Conservation (phyloP, 2,113 vertebrate genomes). For the Chroicocephalus ridibundus region DNA sequence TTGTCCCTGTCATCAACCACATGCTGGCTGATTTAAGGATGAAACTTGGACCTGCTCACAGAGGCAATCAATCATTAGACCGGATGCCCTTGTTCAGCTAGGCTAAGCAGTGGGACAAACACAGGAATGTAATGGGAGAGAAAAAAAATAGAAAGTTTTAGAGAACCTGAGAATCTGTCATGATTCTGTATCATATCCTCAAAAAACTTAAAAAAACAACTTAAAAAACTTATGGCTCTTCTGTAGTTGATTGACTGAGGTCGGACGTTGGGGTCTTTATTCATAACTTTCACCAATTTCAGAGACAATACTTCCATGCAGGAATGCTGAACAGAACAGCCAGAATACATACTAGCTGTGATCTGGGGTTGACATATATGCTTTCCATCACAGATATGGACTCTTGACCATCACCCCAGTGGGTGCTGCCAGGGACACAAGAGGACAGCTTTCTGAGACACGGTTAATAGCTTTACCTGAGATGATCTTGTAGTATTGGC, state of each 20-base stretch:
- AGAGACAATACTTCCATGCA: background rate
- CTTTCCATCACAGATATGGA: background rate
- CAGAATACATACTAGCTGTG: background rate
- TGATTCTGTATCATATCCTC: background rate
- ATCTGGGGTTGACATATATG: background rate
- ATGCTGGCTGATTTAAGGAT: conserved; percentile 35
- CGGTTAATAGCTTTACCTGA: background rate
- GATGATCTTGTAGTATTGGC: background rate
- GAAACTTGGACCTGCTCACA: background rate
- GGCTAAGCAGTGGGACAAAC: background rate
- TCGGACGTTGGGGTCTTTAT: background rate
- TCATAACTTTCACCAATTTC: background rate
- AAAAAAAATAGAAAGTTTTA: background rate
- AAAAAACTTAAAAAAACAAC: background rate
- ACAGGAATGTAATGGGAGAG: background rate
- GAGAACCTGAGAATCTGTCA: background rate
- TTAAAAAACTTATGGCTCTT: background rate
- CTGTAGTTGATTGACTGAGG: background rate
- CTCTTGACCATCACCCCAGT: background rate
- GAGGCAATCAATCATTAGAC: background rate
- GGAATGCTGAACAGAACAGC: background rate
- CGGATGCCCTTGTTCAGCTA: background rate
- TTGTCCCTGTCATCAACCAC: conserved; percentile 39
- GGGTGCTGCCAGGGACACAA: background rate
- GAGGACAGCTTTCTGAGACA: background rate